Evolutionary conservation across 2,113 vertebrate species (phyloP), one percentile per base, ranked within the genome.

Genomic region (Poeciliopsis occidentalis): DNA sequence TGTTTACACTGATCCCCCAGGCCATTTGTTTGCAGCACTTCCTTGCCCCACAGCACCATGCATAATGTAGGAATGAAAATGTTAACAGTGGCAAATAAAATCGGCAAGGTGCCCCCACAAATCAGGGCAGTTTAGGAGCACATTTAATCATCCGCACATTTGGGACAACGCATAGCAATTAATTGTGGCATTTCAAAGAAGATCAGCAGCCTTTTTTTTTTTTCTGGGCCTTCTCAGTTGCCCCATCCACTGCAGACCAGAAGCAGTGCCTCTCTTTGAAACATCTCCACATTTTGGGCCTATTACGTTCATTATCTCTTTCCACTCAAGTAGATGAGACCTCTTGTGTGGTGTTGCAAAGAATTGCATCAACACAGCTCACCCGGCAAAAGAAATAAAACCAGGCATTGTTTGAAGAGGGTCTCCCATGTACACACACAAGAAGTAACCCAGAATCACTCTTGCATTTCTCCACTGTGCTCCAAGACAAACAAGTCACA

Each of bases 31-130:
- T 95, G 94, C 93, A 83, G 92, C 93, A 90, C 89, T 92, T 94
- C 90, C 88, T 91, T 92, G 89, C 92, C 93, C 91, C 91, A 87
- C 90, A 93, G 92, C 91, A 88, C 89, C 92, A 95, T 95, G 92
- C 93, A 95, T 95, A 93, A 95, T 94, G 92, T 92, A 94, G 83
- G 92, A 89, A 93, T 91, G 92, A 94, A 95, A 95, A 95, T 95
- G 94, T 95, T 95, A 95, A 95, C 94, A 94, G 93, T 93, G 92
- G 93, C 94, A 94, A 94, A 95, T 94, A 95, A 95, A 95, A 95
- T 94, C 88, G 88, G 92, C 92, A 94, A 94, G 94, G 94, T 94
- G 94, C 94, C 94, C 94, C 92, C 93, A 94, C 93, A 95, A 95
- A 94, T 95, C 94, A 95, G 93, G 87, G 90, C 90, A 89, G 92